Conservation (phyloP, 1,140 invertebrate genomes). For the Dysdera silvatica region DNA sequence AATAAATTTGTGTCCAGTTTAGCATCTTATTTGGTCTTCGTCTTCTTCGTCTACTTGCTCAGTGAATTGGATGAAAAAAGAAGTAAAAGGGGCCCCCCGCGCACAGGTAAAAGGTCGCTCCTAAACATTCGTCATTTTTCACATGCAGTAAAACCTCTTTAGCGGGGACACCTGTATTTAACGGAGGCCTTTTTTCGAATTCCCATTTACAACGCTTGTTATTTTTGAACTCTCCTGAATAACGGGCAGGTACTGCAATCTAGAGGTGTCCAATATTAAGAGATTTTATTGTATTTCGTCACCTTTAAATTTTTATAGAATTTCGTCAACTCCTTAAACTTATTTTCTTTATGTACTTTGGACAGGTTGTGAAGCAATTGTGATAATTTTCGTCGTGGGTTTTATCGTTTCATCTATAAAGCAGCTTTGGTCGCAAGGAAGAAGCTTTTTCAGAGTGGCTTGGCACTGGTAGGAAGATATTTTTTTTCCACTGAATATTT, state of each 20-base stretch:
- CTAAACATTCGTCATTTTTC: background rate
- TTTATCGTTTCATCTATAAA: conserved; percentile 6
- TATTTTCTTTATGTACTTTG: conserved; percentile 16
- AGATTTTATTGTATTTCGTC: too few relatives aligned
- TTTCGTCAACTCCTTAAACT: background rate
- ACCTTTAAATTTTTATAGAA: background rate
- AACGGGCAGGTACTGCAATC: too few relatives aligned
- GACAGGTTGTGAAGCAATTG: conserved; percentile 44
- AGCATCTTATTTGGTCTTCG: conserved; percentile 50
- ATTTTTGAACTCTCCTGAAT: too few relatives aligned
- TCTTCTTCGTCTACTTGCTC: conserved; percentile 56
- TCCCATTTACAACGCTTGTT: too few relatives aligned
- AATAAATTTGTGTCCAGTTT: conserved; percentile 46
- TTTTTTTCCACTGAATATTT: too few relatives aligned
- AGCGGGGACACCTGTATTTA: background rate
- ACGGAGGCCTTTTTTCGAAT: background rate
- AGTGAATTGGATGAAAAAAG: conserved; percentile 42
- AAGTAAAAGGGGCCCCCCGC: conserved; percentile 46
- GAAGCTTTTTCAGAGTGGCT: conserved; percentile 3
- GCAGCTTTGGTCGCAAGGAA: background rate
- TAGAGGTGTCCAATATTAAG: too few relatives aligned
- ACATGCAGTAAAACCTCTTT: background rate
- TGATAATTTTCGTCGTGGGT: conserved; percentile 13
- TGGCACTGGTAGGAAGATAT: conserved; percentile 26
- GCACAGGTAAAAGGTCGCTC: conserved; percentile 38